A percentile compares a stretch with the other conserved stretches of the same genome.
phyloP scores from a whole-genome alignment of 2,888 invertebrate genomes.

The Furcula furcula region DNA sequence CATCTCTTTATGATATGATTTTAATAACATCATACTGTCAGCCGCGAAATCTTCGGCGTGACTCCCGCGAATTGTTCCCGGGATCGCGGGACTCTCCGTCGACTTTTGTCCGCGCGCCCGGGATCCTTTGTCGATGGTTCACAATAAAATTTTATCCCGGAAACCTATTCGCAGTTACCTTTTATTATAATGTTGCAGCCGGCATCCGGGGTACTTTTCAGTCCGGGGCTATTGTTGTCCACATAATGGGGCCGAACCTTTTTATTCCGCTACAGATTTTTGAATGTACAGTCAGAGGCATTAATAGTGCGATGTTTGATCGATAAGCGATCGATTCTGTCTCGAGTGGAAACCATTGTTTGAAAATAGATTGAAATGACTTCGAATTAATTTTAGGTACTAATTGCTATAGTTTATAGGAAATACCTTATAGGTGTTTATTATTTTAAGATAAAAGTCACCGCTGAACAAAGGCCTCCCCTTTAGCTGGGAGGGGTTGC shows the following conservation, averaged over 20 bases:
- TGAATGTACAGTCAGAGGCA: slow-evolving; percentile 43
- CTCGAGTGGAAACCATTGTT: background rate
- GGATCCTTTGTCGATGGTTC: slow-evolving; percentile 68
- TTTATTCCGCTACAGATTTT: slow-evolving; percentile 72
- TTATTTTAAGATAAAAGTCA: too few species aligned
- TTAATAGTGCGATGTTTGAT: slow-evolving; percentile 33
- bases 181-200: slow-evolving; percentile 78
- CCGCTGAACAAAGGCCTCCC: too few species aligned
- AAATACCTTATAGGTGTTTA: too few species aligned
- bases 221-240: slow-evolving; percentile 59
- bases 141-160: slow-evolving; percentile 78
- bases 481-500: too few species aligned
- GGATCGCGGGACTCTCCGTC: slow-evolving; percentile 17
- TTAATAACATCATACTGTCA: background rate
- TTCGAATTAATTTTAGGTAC: too few species aligned
- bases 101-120: slow-evolving; percentile 29
- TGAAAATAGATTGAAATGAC: background rate
- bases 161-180: slow-evolving; percentile 78
- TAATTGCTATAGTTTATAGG: too few species aligned
- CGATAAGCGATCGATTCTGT: slow-evolving; percentile 14
- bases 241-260: slow-evolving; percentile 69
- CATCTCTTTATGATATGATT: too few species aligned
- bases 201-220: slow-evolving; percentile 69
- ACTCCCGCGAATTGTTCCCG: slow-evolving; percentile 32
- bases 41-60: slow-evolving; percentile 36